Percentiles rank a stretch among this genome's conserved stretches.
phyloP scores from a whole-genome alignment of 1,140 invertebrate genomes.

The Drosophila parvula region DNA sequence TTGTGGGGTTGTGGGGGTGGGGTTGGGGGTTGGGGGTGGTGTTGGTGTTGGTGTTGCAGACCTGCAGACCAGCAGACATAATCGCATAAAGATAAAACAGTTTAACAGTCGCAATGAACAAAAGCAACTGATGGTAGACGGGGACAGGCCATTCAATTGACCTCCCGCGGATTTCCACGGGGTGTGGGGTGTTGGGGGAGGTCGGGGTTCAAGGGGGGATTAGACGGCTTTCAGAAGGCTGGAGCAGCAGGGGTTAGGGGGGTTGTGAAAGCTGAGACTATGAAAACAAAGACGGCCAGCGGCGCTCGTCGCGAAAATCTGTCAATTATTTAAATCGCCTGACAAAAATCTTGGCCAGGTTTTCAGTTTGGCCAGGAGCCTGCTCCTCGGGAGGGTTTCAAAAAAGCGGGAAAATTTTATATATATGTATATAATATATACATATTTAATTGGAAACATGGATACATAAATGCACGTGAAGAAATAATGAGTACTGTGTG shows the following conservation, averaged over 20 bases:
- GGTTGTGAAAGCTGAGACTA: neutral
- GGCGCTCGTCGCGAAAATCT: slow-evolving; percentile 62
- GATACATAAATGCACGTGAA: neutral
- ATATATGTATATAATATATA: neutral
- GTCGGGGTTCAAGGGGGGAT: neutral
- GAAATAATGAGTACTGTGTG: neutral
- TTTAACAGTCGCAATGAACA: slow-evolving; percentile 75
- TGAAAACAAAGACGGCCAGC: slow-evolving; percentile 42
- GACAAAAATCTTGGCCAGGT: slow-evolving; percentile 67
- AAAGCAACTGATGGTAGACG: slow-evolving; percentile 37
- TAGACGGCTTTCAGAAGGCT: neutral
- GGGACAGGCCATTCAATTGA: slow-evolving; percentile 43
- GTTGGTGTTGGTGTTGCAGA: neutral
- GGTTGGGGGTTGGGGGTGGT: neutral
- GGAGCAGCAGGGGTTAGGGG: neutral
- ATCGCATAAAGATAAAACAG: slow-evolving; percentile 82
- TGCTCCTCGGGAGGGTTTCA: slow-evolving; percentile 3
- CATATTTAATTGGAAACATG: neutral
- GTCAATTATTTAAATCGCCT: slow-evolving; percentile 80
- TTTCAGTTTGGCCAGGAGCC: slow-evolving; percentile 19
- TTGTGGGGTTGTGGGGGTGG: too few relatives aligned
- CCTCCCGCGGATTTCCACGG: slow-evolving; percentile 28
- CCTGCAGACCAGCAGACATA: slow-evolving; percentile 60
- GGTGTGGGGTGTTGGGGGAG: neutral
- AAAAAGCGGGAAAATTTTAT: slow-evolving; percentile 5